Conservation (phyloP, 2,113 vertebrate genomes). For the Rattus rattus region DNA sequence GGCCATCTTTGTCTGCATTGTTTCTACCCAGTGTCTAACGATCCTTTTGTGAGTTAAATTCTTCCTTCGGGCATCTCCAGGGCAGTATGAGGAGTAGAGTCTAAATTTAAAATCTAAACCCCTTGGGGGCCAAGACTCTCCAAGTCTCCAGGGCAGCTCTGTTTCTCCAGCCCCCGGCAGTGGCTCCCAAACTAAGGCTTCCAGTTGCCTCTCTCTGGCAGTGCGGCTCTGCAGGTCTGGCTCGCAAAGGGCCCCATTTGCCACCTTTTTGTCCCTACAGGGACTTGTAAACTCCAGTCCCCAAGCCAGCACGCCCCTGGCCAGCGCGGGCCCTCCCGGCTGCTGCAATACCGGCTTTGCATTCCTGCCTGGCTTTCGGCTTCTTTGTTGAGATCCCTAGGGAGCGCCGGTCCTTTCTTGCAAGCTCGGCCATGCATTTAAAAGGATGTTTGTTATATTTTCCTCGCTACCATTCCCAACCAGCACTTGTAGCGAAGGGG, state of each 20-base stretch:
- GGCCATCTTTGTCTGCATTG: not conserved
- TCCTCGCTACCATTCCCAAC: slow-evolving; percentile 19
- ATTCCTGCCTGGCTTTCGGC: slow-evolving; percentile 28
- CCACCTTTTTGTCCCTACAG: not conserved
- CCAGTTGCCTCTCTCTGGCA: not conserved
- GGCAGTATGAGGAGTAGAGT: not conserved
- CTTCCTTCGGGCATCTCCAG: not conserved
- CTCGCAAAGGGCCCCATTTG: not conserved
- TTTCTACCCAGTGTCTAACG: not conserved
- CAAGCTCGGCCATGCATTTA: slow-evolving; percentile 73
- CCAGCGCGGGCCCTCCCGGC: not conserved
- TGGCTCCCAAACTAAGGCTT: not conserved
- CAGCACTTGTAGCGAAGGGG: not conserved
- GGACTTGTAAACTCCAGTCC: slow-evolving; percentile 3
- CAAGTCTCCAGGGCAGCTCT: not conserved
- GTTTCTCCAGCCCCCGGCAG: not conserved
- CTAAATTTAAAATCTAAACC: not conserved
- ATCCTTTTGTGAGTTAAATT: not conserved
- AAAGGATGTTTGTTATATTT: slow-evolving; percentile 68
- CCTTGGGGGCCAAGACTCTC: not conserved
- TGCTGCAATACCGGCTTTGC: not conserved
- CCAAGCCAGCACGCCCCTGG: not conserved
- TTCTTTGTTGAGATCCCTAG: slow-evolving; percentile 63
- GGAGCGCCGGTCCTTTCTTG: slow-evolving; percentile 29
- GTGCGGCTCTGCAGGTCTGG: not conserved